A percentile compares a stretch with the other conserved stretches of the same genome.
These are phyloP conservation scores for Oncopodura yosiiana DNA, from an alignment of 1,140 invertebrate genomes.

Conservation along the genomic window DNA sequence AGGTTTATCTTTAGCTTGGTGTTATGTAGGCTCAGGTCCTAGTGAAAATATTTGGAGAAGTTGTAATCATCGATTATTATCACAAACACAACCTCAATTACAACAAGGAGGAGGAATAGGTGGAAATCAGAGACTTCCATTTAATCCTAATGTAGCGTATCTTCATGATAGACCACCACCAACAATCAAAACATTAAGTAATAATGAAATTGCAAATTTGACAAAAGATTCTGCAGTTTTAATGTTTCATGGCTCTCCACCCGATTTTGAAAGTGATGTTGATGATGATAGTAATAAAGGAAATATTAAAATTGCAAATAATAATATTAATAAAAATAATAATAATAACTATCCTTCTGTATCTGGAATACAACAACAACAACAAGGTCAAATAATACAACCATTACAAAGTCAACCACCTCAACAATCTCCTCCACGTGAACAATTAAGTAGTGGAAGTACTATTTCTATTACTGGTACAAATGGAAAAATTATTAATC, in stretches of 20 bases:
- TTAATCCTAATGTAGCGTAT: conserved; percentile 20
- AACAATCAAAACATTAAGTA: conserved; percentile 23
- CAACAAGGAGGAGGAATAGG: neutral
- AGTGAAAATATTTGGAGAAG: conserved; percentile 30
- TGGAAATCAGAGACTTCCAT: neutral
- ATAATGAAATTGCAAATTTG: conserved; percentile 25
- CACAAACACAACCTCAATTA: too few relatives aligned
- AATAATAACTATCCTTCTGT: too few relatives aligned
- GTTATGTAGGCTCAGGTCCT: conserved; percentile 31
- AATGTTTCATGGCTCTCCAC: conserved; percentile 17
- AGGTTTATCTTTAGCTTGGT: conserved; percentile 31
- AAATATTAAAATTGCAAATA: neutral
- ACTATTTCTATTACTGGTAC: too few relatives aligned
- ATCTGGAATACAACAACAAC: too few relatives aligned
- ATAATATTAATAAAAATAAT: neutral
- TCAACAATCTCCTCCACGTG: too few relatives aligned
- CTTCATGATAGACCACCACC: conserved; percentile 29
- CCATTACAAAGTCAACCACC: too few relatives aligned
- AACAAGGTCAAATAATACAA: too few relatives aligned
- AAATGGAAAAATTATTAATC: too few relatives aligned
- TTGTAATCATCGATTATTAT: conserved; percentile 19
- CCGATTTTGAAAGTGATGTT: conserved; percentile 11
- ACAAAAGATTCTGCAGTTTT: conserved; percentile 31
- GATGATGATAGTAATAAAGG: neutral
- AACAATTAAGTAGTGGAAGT: too few relatives aligned